phyloP scores from a whole-genome alignment of 2,113 vertebrate genomes.

The Lates calcarifer region DNA sequence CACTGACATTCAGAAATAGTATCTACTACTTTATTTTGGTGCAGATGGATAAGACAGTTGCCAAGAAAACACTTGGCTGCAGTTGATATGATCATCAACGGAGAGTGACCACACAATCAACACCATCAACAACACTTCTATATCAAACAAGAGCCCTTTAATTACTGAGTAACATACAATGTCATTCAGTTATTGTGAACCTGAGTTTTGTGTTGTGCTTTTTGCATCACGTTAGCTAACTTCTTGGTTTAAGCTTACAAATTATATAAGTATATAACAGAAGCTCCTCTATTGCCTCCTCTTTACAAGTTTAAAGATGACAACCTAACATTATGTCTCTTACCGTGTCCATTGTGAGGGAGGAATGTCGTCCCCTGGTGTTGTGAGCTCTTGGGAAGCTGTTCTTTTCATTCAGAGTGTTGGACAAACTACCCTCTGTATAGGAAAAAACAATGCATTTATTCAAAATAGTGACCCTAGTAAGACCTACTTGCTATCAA shows the following conservation, averaged over 20 bases:
- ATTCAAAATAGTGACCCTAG: neutral
- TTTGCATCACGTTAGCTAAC: neutral
- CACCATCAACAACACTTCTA: neutral
- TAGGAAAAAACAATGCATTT: conserved; percentile 33
- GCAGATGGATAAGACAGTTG: neutral
- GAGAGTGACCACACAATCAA: neutral
- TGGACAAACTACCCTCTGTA: conserved; percentile 96
- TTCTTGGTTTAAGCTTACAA: neutral
- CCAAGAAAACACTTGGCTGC: too few species aligned
- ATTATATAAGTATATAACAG: neutral
- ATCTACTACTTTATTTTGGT: neutral
- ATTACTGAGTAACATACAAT: conserved; percentile 2
- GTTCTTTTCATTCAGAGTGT: conserved; percentile 97
- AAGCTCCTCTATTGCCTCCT: neutral
- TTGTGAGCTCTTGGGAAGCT: conserved; percentile 92
- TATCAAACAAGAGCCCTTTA: neutral
- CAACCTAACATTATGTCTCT: conserved; percentile 12
- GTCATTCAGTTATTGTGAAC: neutral
- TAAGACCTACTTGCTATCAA: neutral
- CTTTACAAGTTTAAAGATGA: neutral
- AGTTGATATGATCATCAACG: neutral
- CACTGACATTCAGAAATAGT: neutral
- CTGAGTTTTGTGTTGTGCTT: neutral
- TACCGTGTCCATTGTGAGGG: conserved; percentile 91
- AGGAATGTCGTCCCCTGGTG: conserved; percentile 91